Evolutionary conservation across 2,113 vertebrate species (phyloP), one percentile per base, ranked within the genome.

Genomic region (Xiphias gladius): DNA sequence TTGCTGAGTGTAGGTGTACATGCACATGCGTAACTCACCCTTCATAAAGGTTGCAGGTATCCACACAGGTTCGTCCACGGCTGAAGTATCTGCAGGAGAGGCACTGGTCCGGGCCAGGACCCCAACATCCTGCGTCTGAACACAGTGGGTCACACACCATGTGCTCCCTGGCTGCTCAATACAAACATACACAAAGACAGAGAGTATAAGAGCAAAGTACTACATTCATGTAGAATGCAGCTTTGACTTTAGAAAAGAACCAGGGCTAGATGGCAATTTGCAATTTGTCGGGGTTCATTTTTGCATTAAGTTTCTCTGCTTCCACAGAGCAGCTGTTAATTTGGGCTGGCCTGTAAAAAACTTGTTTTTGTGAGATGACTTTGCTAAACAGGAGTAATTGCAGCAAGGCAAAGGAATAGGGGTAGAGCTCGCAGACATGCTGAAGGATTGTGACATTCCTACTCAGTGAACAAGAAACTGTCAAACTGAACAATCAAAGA

Each of bases 111-210:
- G 98, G 96, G 2, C 98, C 97, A 0, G 97, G 96, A 46, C 98
- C 98, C 98, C 98, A 99, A 14, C 98, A 99, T 50, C 98, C 98
- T 2, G 96, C 92, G 0, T 93, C 96, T 0, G 98, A 99, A 89
- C 98, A 99, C 76, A 99, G 91, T 14, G 95, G 94, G 37, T 99
- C 97, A 83, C 98, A 99, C 73, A 97, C 95, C 97, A 97, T 97
- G 48, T 92, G 95, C 39, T 96, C 96, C 4, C 95, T 95, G 91
- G 96, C 98, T 99, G 94, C 81, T 85, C 90, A 69, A 32, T 6
- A 79, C 66, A 89, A 30, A 85, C n/a, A 87, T 0, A 70, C 19
- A 77, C n/a, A 86, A 79, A 70, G 16, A 75, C 48, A 81, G 2
- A 65, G 16, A 66, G 24, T 7, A 7, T n/a, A 30, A 58, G 5